phyloP scores from a whole-genome alignment of 2,113 vertebrate species.

The Leiothrix lutea region DNA sequence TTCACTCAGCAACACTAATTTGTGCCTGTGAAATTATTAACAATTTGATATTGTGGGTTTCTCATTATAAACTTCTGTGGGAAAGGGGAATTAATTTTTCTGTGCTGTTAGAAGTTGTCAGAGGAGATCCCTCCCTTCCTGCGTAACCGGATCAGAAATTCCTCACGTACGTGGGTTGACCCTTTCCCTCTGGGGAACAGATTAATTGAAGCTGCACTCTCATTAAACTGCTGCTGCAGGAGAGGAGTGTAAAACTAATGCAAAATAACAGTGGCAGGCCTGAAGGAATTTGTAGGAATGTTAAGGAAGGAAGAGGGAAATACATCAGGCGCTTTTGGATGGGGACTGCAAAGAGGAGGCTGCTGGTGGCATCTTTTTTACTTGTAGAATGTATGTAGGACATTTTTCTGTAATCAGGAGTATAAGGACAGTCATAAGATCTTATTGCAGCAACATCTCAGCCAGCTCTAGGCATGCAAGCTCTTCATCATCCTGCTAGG shows the following conservation, averaged over 20 bases:
- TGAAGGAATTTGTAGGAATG: constrained; percentile 3
- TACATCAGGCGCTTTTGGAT: not conserved
- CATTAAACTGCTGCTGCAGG: constrained; percentile 5
- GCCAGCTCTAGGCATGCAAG: not conserved
- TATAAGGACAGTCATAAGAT: not conserved
- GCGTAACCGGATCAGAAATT: not conserved
- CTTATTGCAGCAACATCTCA: not conserved
- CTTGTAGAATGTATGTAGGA: not conserved
- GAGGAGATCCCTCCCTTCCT: constrained; percentile 10
- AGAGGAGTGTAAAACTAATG: not conserved
- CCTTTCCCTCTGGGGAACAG: not conserved
- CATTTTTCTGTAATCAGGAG: not conserved
- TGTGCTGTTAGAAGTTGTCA: constrained; percentile 15
- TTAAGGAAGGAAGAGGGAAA: not conserved
- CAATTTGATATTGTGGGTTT: not conserved
- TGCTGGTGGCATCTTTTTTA: not conserved
- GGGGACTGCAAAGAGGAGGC: not conserved
- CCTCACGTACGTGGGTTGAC: not conserved
- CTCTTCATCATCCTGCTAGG: not conserved
- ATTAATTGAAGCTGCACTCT: not conserved
- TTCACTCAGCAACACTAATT: not conserved
- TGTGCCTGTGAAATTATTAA: not conserved
- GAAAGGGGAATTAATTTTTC: constrained; percentile 33
- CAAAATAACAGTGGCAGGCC: not conserved
- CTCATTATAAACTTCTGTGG: constrained; percentile 10